phyloP scores from a whole-genome alignment of 2,888 invertebrate genomes.

The Hylaea fasciaria region DNA sequence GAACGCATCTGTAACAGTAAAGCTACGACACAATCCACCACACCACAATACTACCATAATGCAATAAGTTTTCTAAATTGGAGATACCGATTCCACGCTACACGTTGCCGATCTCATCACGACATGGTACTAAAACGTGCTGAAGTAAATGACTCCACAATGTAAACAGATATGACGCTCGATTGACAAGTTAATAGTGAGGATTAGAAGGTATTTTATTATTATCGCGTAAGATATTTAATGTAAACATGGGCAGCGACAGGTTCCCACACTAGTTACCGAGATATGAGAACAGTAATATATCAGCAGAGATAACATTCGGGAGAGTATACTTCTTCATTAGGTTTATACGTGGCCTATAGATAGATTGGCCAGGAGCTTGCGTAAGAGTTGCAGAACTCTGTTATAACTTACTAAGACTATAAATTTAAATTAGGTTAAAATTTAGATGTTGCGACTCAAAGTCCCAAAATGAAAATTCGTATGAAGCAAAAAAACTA shows the following conservation, averaged over 20 bases:
- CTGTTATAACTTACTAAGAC: no score
- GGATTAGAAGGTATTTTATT: constrained; percentile 55
- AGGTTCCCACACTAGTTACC: constrained; percentile 48
- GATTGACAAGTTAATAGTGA: constrained; percentile 61
- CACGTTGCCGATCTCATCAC: background rate
- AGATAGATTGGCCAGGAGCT: no score
- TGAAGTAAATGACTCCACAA: background rate
- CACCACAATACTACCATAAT: constrained; percentile 28
- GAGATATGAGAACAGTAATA: constrained; percentile 17
- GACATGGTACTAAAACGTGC: constrained; percentile 2
- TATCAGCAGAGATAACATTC: constrained; percentile 14
- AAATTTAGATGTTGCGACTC: no score
- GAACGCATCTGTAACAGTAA: constrained; percentile 35
- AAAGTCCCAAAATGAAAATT: no score
- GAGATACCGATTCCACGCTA: background rate
- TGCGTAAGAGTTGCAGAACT: no score
- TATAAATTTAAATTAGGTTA: no score
- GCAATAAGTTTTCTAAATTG: background rate
- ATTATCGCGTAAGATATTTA: constrained; percentile 52
- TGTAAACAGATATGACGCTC: constrained; percentile 51
- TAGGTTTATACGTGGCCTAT: constrained; percentile 17
- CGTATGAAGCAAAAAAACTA: no score
- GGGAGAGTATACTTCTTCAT: constrained; percentile 22
- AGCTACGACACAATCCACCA: constrained; percentile 26
- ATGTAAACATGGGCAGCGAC: constrained; percentile 41